These are phyloP conservation scores for Ctena decussata DNA, from an alignment of 2,888 invertebrate genomes.

Conservation along the genomic window DNA sequence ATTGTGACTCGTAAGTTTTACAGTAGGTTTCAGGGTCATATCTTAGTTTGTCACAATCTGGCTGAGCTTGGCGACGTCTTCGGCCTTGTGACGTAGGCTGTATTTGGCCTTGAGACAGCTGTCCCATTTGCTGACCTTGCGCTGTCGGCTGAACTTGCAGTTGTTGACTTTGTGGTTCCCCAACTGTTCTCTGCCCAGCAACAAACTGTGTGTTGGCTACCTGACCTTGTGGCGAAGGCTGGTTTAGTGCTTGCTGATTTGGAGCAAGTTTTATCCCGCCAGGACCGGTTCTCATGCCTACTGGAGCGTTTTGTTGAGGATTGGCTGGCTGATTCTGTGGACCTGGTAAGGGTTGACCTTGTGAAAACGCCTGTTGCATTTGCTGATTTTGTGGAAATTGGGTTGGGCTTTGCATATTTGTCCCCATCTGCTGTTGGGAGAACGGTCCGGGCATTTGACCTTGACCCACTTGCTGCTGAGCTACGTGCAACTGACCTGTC, in stretches of 20 bases:
- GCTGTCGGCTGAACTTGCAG: not conserved
- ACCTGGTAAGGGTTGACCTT: not conserved
- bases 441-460: not conserved
- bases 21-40: conserved; percentile 55
- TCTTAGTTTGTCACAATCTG: conserved; percentile 51
- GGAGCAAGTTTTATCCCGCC: not conserved
- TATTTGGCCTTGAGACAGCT: not conserved
- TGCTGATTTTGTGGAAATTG: not conserved
- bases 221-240: not conserved
- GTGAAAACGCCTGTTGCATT: not conserved
- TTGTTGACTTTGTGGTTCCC: not conserved
- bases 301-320: not conserved
- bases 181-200: not conserved
- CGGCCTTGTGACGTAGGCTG: conserved; percentile 20
- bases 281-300: too few relatives aligned
- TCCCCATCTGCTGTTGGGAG: not conserved
- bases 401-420: not conserved
- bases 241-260: not conserved
- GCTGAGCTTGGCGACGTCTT: conserved; percentile 45
- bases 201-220: not conserved
- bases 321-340: not conserved
- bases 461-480: too few relatives aligned
- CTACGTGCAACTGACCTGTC: too few relatives aligned
- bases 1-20: conserved; percentile 53
- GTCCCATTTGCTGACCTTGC: not conserved